Percentiles rank a stretch among this genome's conserved stretches.
Evolutionary conservation across 2,113 vertebrate species (phyloP).

Genomic region (Edolisoma coerulescens): DNA sequence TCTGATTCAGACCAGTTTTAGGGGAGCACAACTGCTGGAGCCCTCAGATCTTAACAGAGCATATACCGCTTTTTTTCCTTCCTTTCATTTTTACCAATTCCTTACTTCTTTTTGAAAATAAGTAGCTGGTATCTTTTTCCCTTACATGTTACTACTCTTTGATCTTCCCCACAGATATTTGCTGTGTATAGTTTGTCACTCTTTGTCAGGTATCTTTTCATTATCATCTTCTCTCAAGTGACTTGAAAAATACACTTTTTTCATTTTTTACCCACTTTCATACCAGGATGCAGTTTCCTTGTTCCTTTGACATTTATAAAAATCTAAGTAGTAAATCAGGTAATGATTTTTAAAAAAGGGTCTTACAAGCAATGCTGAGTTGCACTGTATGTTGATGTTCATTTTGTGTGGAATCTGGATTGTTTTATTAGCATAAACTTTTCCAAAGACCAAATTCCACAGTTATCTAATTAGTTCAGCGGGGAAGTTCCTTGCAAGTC

Average conservation of each 20-base stretch:
- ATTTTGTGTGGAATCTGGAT: background rate
- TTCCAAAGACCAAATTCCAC: background rate
- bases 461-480: background rate
- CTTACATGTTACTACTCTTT: background rate
- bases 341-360: background rate
- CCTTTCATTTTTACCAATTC: background rate
- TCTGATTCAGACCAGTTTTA: background rate
- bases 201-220: background rate
- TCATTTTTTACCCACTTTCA: background rate
- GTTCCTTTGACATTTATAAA: background rate
- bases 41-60: background rate
- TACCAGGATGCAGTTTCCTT: background rate
- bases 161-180: background rate
- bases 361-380: background rate
- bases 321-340: background rate
- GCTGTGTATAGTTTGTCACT: background rate
- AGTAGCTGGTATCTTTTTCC: background rate
- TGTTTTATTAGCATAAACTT: background rate
- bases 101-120: background rate
- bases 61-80: background rate
- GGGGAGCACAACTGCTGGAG: background rate
- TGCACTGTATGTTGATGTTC: background rate
- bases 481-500: background rate
- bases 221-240: background rate
- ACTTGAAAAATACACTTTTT: background rate